Percentiles rank a stretch among this genome's conserved stretches.
These are phyloP conservation scores for Dendropsophus ebraccatus DNA, from an alignment of 2,113 vertebrate genomes.

Conservation along the genomic window DNA sequence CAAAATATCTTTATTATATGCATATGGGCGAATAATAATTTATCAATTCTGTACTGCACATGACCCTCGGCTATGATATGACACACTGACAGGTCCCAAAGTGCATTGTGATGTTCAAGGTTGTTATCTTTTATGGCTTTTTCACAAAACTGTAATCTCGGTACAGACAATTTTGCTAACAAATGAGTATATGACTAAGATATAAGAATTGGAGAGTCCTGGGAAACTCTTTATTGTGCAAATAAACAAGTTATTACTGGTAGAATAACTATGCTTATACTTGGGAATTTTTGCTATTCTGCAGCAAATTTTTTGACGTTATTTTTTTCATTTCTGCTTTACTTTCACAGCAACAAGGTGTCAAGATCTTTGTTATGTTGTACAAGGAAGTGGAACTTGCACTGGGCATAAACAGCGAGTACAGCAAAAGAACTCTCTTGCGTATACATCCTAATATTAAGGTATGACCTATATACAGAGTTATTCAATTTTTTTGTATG, in stretches of 20 bases:
- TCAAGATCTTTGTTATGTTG: conserved; percentile 90
- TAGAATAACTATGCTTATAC: not conserved
- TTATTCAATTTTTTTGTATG: not conserved
- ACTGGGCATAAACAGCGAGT: conserved; percentile 94
- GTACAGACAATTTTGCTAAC: too few relatives aligned
- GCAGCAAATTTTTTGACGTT: not conserved
- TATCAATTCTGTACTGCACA: too few relatives aligned
- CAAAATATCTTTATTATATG: too few relatives aligned
- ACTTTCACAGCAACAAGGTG: conserved; percentile 87
- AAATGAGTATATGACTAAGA: not conserved
- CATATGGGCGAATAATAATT: too few relatives aligned
- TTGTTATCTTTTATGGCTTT: not conserved
- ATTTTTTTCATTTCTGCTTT: not conserved
- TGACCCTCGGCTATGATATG: too few relatives aligned
- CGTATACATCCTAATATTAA: conserved; percentile 91
- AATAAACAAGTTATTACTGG: not conserved
- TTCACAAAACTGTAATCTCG: not conserved
- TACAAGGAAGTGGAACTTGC: conserved; percentile 97
- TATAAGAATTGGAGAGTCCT: not conserved
- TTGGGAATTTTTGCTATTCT: not conserved
- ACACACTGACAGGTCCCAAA: too few relatives aligned
- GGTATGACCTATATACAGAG: conserved; percentile 71
- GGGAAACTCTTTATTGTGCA: not conserved
- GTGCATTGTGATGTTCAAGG: too few relatives aligned
- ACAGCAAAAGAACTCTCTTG: conserved; percentile 88